Evolutionary conservation across 2,113 vertebrate species (phyloP).

Genomic region (Vulpes lagopus): DNA sequence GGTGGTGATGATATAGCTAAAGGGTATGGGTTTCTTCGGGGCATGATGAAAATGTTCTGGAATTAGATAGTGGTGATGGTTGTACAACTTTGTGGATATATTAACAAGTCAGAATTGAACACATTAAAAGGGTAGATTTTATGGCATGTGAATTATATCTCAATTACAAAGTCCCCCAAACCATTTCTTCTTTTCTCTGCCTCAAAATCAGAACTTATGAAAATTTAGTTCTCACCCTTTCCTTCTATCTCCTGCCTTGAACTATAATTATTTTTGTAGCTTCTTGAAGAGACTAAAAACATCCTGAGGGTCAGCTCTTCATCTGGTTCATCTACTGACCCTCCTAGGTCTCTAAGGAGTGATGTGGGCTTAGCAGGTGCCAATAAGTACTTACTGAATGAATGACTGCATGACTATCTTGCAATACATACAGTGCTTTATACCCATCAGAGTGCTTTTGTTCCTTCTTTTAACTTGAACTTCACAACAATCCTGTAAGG

Average conservation of each 20-base stretch:
- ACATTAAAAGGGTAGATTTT: constrained; percentile 10
- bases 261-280: neutral
- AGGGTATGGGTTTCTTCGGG: neutral
- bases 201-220: constrained; percentile 26
- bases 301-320: constrained; percentile 31
- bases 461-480: constrained; percentile 58
- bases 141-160: neutral
- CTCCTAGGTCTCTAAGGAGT: neutral
- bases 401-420: neutral
- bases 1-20: neutral
- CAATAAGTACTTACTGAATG: constrained; percentile 21
- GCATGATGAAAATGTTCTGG: constrained; percentile 44
- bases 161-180: constrained; percentile 1
- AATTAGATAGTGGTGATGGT: neutral
- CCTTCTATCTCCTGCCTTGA: neutral
- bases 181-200: neutral
- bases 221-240: constrained; percentile 27
- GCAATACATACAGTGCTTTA: neutral
- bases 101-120: neutral
- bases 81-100: constrained; percentile 5
- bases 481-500: constrained; percentile 15
- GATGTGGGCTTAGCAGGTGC: neutral
- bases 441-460: constrained; percentile 4
- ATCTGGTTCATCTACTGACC: constrained; percentile 2
- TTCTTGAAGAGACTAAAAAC: constrained; percentile 36